Base-by-base conservation (phyloP, 2,113 vertebrate genomes). In the Eudyptes chrysolophus region DNA sequence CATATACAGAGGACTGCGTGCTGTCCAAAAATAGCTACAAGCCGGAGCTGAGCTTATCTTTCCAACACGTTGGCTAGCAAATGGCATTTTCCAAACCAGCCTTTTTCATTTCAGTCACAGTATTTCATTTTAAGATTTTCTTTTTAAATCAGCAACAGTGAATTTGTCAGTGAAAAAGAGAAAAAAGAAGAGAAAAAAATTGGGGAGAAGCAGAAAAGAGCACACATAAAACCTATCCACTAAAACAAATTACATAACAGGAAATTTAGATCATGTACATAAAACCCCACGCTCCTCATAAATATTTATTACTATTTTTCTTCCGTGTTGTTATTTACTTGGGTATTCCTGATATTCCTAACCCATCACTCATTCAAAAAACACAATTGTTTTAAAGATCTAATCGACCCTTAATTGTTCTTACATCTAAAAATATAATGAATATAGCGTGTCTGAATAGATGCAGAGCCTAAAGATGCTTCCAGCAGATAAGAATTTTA, bases 221-320 rank as follows among this genome's bases (percentile, higher is more conserved):
- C 29, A n/a, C 34, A 57, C 9, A 4, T 7, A 58, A 87, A 61
- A 29, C 30, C 58, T n/a, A 42, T 13, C 55, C 54, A 10, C 69
- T 65, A 30, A 87, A 65, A 36, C 57, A 49, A 82, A 85, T 79
- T 29, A 82, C 38, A 5, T 24, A 62, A 57, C 54, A 44, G 65
- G 38, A 61, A 77, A 80, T 79, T 54, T 51, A 62, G 78, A 55
- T 69, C 74, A 46, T 19, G 65, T 65, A 72, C 77, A 36, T 80
- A 30, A 79, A 66, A 58, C 4, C 8, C 7, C 46, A 9, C 8
- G 4, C n/a, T 74, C 46, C 77, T 81, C 76, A 84, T 92, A 81
- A 96, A 95, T 95, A 95, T 94, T 96, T 92, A 91, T 89, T 82
- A 84, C 58, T 46, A 12, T 65, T 94, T 94, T 81, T 57, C 69